Conservation (phyloP, 2,797 vertebrate genomes). For the Chiroxiphia lanceolata region DNA sequence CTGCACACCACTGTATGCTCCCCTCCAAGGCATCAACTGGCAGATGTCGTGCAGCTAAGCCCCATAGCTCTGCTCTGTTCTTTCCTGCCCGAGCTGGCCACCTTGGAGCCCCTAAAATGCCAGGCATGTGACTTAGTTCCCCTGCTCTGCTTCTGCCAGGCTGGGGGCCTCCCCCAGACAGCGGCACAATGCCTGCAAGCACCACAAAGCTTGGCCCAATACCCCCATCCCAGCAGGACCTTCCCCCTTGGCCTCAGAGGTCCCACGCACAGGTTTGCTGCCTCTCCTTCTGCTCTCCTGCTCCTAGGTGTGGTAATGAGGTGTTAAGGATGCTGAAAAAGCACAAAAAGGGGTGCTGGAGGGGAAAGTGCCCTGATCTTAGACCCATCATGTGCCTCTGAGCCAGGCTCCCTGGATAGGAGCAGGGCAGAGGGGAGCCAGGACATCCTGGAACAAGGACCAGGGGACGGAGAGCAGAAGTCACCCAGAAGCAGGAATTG, state of each 20-base stretch:
- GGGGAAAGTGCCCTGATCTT: neutral
- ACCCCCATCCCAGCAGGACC: neutral
- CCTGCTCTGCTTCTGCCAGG: neutral
- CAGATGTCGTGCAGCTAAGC: neutral
- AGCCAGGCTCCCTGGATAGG: neutral
- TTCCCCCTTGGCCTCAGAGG: neutral
- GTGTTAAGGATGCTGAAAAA: neutral
- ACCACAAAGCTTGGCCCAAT: neutral
- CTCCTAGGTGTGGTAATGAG: neutral
- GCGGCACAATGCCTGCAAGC: neutral
- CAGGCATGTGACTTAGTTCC: rapidly evolving
- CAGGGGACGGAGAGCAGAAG: neutral
- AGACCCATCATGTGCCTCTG: neutral
- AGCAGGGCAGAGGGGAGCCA: neutral
- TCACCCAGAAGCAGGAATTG: neutral
- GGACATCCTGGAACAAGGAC: rapidly evolving
- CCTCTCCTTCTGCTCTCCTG: neutral
- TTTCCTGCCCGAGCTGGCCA: neutral
- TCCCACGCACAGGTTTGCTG: neutral
- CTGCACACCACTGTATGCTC: neutral
- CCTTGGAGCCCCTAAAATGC: neutral
- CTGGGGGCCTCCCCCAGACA: neutral
- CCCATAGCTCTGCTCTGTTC: neutral
- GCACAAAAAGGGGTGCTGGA: neutral
- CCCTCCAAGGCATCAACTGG: neutral